Conservation (phyloP, 2,888 invertebrate species). For the Synanthedon andrenaeformis region DNA sequence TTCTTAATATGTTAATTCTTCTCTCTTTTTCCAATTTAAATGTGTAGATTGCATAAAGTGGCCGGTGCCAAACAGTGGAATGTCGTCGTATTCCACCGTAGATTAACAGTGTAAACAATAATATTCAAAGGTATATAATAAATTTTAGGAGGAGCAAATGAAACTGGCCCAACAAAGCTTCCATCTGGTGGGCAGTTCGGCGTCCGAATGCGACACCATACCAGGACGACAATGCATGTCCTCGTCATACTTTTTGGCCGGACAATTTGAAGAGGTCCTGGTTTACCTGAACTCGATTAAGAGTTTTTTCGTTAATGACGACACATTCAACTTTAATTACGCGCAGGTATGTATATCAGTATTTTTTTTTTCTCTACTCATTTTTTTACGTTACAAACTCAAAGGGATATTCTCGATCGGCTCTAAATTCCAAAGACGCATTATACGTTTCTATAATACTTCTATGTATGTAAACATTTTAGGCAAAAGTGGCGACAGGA, state of each 20-base stretch:
- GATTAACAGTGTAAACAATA: too few species aligned
- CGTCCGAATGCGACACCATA: slow-evolving; percentile 98
- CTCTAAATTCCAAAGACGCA: too few species aligned
- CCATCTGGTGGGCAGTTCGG: slow-evolving; percentile 95
- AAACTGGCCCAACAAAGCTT: slow-evolving; percentile 97
- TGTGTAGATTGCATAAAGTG: too few species aligned
- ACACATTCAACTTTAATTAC: slow-evolving; percentile 89
- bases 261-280: slow-evolving; percentile 95
- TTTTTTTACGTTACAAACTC: not conserved
- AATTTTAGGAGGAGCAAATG: slow-evolving; percentile 85
- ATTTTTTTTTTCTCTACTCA: not conserved
- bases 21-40: too few species aligned
- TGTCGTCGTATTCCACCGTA: too few species aligned
- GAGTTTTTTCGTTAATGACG: slow-evolving; percentile 93
- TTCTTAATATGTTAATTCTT: too few species aligned
- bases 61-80: too few species aligned
- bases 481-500: slow-evolving; percentile 92
- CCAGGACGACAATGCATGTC: slow-evolving; percentile 98
- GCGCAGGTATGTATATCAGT: slow-evolving; percentile 68
- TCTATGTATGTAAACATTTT: slow-evolving; percentile 1
- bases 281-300: slow-evolving; percentile 97
- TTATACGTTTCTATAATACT: too few species aligned
- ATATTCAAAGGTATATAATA: too few species aligned
- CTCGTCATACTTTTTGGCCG: slow-evolving; percentile 93
- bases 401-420: too few species aligned